Evolutionary conservation across 2,888 invertebrate species (phyloP), one percentile per base, ranked within the genome.

Genomic region (Ypsolopha sequella): DNA sequence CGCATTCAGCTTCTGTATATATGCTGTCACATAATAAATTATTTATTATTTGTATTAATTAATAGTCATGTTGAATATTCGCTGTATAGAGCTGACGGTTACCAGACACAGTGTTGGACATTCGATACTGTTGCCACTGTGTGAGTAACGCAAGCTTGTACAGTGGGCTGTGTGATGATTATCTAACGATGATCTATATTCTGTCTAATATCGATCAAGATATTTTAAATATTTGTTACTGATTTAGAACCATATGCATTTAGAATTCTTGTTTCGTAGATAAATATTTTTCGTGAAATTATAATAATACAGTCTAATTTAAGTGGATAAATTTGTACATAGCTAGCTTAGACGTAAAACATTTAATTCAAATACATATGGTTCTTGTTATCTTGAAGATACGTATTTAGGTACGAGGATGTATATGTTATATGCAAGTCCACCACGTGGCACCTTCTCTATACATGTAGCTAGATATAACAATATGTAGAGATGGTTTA

Each of bases 41-140:
- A 86, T 84, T 86, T 85, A 86, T 85, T 85, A 78, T 80, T 82
- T 82, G 76, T 76, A 68, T 74, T 78, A 79, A 70, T 73, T 70
- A 58, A 54, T 80, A 77, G 67, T 65, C 57, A 55, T 46, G 10
- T 11, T 50, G 43, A 13, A 43, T 48, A 41, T 33, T 34, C 7
- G 51, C 4, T 51, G 35, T 47, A 24, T 11, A 43, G 11, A 13
- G 43, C 43, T 14, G 38, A 6, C 39, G n/a, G 39, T 39, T 10
- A 10, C 39, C 39, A 39, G 9, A 39, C 39, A 11, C 10, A 38
- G 39, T 39, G 39, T 39, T 39, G 9, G 39, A 39, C 39, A 24
- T 39, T 39, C 39, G 39, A 11, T 6, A 39, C 39, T 2, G 24
- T 24, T 24, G 24, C 2, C 4, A 24, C 24, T 24, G 4, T 24